A percentile compares a stretch with the other conserved stretches of the same genome.
phyloP scores from a whole-genome alignment of 2,888 invertebrate species.

The Drosophila cognata region DNA sequence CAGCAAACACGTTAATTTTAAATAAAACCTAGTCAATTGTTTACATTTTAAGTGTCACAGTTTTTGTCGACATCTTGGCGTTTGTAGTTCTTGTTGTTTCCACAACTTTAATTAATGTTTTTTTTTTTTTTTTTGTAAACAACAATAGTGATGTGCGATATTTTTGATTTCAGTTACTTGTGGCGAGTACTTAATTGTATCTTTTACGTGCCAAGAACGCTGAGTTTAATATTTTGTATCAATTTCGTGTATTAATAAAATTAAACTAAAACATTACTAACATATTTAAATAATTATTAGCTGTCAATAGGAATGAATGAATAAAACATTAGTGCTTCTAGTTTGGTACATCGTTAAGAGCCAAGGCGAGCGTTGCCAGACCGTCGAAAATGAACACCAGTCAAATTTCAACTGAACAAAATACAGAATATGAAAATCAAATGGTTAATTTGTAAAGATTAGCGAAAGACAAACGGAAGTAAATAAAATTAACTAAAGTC shows the following conservation, averaged over 20 bases:
- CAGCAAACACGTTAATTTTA: slow-evolving; percentile 7
- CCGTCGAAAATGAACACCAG: neutral
- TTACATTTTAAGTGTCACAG: slow-evolving; percentile 44
- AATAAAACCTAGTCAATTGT: slow-evolving; percentile 1
- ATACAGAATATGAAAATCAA: neutral
- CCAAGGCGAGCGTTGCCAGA: slow-evolving; percentile 23
- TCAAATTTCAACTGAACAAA: slow-evolving; percentile 14
- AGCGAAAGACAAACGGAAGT: neutral
- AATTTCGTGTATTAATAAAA: neutral
- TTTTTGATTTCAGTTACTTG: neutral
- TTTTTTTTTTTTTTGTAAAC: slow-evolving; percentile 60
- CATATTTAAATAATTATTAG: neutral
- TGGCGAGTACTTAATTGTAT: slow-evolving; percentile 13
- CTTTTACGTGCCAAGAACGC: neutral
- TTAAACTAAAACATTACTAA: too few species aligned
- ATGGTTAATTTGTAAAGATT: neutral
- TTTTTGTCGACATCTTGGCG: slow-evolving; percentile 24
- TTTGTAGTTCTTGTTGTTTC: slow-evolving; percentile 34
- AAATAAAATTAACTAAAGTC: neutral
- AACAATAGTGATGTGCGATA: slow-evolving; percentile 57
- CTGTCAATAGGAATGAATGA: neutral
- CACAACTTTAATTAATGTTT: slow-evolving; percentile 44
- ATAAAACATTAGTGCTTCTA: neutral
- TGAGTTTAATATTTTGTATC: neutral
- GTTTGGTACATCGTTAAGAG: neutral